Conservation (phyloP, 2,113 vertebrate species). For the Madoqua kirkii region DNA sequence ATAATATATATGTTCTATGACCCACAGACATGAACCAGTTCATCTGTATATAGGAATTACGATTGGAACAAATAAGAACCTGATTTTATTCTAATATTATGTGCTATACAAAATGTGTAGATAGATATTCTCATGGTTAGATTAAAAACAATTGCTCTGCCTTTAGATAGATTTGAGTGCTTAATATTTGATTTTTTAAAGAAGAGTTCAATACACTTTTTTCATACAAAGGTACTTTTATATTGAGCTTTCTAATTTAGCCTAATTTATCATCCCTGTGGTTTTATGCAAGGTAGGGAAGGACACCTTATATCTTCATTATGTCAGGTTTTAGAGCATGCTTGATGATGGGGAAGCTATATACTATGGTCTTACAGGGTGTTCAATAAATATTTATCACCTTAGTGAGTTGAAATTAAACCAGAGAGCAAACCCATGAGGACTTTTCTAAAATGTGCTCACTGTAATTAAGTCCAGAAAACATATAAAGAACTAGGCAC, state of each 20-base stretch:
- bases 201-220: neutral
- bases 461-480: neutral
- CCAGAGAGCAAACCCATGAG: neutral
- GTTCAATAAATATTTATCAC: neutral
- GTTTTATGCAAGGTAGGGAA: neutral
- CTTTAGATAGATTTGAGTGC: neutral
- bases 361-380: neutral
- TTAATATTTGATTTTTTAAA: conserved; percentile 19
- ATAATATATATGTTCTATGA: neutral
- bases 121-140: neutral
- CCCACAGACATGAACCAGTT: neutral
- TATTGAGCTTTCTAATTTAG: neutral
- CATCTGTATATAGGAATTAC: neutral
- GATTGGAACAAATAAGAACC: neutral
- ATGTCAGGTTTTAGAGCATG: neutral
- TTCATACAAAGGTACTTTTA: neutral
- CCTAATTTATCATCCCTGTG: neutral
- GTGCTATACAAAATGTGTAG: neutral
- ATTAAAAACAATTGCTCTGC: neutral
- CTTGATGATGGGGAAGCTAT: neutral
- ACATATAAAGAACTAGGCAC: neutral
- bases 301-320: neutral
- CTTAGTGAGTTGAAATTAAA: neutral
- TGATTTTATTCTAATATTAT: conserved; percentile 20
- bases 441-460: conserved; percentile 5